Percentiles rank a stretch among this genome's conserved stretches.
Evolutionary conservation across 2,888 invertebrate genomes (phyloP).

Genomic region (Clepsis dumicolana): DNA sequence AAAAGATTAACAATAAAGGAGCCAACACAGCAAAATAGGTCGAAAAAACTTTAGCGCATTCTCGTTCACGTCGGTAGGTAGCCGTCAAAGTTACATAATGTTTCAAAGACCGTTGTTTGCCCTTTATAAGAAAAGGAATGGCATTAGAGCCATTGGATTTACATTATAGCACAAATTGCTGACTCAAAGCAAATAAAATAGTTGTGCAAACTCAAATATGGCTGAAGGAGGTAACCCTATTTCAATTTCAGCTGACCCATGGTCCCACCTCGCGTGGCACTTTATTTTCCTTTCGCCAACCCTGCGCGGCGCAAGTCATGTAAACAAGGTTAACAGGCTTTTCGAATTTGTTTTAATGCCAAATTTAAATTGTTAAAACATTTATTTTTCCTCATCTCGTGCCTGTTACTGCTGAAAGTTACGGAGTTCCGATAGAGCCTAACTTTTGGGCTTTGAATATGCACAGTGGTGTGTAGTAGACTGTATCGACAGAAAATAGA

Average conservation of each 20-base stretch:
- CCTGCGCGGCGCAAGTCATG: conserved; percentile 50
- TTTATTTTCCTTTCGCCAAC: conserved; percentile 62
- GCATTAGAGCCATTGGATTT: conserved; percentile 35
- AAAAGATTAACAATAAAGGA: conserved; percentile 7
- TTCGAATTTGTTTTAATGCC: background rate
- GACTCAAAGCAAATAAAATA: conserved; percentile 42
- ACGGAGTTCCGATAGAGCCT: no score
- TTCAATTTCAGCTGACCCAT: conserved; percentile 70
- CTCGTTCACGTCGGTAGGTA: conserved; percentile 6
- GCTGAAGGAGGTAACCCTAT: conserved; percentile 62
- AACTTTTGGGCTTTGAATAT: no score
- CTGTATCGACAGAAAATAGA: no score
- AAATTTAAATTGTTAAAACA: conserved; percentile 3
- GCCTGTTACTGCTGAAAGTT: no score
- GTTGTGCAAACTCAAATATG: conserved; percentile 41
- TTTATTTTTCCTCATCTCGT: no score
- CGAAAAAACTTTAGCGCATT: background rate
- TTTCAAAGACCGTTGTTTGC: conserved; percentile 21
- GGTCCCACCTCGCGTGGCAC: conserved; percentile 55
- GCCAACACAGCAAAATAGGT: background rate
- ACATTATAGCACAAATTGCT: conserved; percentile 40
- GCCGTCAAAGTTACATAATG: conserved; percentile 14
- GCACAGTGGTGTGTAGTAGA: no score
- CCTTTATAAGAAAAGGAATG: conserved; percentile 17
- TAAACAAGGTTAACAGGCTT: conserved; percentile 26